Evolutionary conservation across 1,140 invertebrate genomes (phyloP), one percentile per base, ranked within the genome.

Genomic region (Phocides pigmalion): DNA sequence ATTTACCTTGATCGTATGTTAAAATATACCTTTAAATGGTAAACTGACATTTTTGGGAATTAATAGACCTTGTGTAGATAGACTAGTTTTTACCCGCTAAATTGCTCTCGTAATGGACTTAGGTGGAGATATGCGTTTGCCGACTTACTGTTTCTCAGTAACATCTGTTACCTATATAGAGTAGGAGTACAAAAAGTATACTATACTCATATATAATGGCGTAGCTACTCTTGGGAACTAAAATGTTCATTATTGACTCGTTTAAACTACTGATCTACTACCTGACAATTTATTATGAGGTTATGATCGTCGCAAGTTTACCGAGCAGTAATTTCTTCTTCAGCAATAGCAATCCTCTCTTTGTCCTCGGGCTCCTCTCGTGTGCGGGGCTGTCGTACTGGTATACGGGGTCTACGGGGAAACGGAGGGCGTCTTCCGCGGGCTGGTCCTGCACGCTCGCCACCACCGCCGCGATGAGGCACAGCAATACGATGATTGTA

Each of bases 261-360:
- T n/a, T n/a, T n/a, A n/a, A n/a, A n/a, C n/a, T n/a, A n/a, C n/a
- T n/a, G n/a, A n/a, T n/a, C n/a, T n/a, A n/a, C n/a, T n/a, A n/a
- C n/a, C n/a, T n/a, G n/a, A n/a, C n/a, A n/a, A n/a, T n/a, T n/a
- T n/a, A n/a, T n/a, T n/a, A n/a, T n/a, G n/a, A n/a, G n/a, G n/a
- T n/a, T n/a, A n/a, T 15, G 11, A 20, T 20, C 6, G 17, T 22
- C 12, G 14, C 9, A 25, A 51, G n/a, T 47, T 74, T 79, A 90
- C 87, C 87, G 62, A 89, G 73, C 37, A 87, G 69, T 25, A 90
- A 66, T 72, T 90, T 90, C 64, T 90, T 90, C 58, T 90, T 90
- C 9, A 90, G 59, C 25, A 89, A 72, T 8, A 90, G 66, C 28
- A 89, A 54, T 47, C 86, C 76, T 74, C 86, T 80, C 66, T 89